Evolutionary conservation across 2,888 invertebrate species (phyloP), one percentile per base, ranked within the genome.

Genomic region (Conops quadrifasciatus): DNA sequence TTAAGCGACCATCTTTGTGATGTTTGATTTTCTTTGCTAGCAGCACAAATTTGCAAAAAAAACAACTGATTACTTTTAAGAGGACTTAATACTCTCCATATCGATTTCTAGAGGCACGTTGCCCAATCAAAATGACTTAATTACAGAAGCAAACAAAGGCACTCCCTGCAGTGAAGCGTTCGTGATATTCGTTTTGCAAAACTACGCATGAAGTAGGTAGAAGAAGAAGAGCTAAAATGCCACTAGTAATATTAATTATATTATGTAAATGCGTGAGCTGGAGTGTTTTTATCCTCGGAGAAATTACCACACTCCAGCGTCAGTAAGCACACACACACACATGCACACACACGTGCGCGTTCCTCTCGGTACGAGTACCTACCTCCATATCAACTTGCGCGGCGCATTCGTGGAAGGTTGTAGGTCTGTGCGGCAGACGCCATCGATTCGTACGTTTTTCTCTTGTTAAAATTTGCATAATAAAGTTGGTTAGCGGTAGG

Each of bases 211-310:
- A n/a, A 49, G 16, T 60, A 66, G 5, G 53, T 16, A 24, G 16
- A 49, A 21, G 11, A 16, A 16, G n/a, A 64, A 49, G 56, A 56
- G 51, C 28, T 56, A 56, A 53, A 66, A 66, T 19, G 51, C 53
- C 56, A 30, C 56, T 66, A 53, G 19, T 36, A 66, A 66, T 53
- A 66, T 53, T 66, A 66, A 66, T 66, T 66, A 66, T 43, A 36
- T 66, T 66, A 66, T 66, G 66, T 36, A 66, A 66, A 66, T 66
- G 11, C 16, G 66, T 15, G 56, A 30, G 66, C 30, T 36, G 56
- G 24, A 21, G 24, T 24, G 43, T 36, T 36, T 4, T 36, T 36
- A 53, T n/a, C 11, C 24, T 47, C 24, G 43, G 19, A n/a, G 16
- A 26, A 13, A 26, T 30, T 36, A 16, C 30, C 59, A 30, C 21